Percentiles rank a stretch among this genome's conserved stretches.
These are phyloP conservation scores for Mus spicilegus DNA, from an alignment of 2,113 vertebrate genomes.

Conservation along the genomic window DNA sequence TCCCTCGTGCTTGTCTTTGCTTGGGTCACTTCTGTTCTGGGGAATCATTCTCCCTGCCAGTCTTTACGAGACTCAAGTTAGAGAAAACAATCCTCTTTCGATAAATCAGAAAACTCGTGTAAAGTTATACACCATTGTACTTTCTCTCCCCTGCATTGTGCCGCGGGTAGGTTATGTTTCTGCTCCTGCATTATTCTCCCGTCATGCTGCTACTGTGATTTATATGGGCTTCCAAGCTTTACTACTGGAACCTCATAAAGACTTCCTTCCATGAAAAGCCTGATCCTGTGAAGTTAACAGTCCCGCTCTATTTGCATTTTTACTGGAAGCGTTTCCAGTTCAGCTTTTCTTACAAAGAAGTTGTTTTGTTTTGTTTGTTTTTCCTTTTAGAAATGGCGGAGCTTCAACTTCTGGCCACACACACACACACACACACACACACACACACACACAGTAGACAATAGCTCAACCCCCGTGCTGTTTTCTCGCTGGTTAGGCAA, in stretches of 20 bases:
- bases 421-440: neutral
- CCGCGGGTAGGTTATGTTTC: neutral
- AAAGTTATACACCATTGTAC: neutral
- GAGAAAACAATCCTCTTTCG: slow-evolving; percentile 46
- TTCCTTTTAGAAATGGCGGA: neutral
- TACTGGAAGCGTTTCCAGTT: neutral
- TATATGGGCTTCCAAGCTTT: slow-evolving; percentile 32
- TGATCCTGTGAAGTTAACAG: slow-evolving; percentile 28
- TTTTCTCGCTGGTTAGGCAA: neutral
- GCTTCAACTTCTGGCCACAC: neutral
- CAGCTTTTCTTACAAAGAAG: neutral
- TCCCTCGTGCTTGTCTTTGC: neutral
- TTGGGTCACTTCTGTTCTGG: neutral
- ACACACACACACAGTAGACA: neutral
- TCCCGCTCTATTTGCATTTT: slow-evolving; percentile 17
- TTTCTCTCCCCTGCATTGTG: neutral
- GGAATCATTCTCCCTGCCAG: neutral
- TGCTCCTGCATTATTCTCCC: neutral
- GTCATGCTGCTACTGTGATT: slow-evolving; percentile 37
- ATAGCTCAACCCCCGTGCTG: too few species aligned
- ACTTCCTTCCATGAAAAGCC: neutral
- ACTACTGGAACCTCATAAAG: slow-evolving; percentile 50
- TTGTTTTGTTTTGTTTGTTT: neutral
- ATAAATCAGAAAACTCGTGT: neutral
- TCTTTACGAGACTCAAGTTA: neutral